Percentiles rank a stretch among this genome's conserved stretches.
Evolutionary conservation across 2,888 invertebrate species (phyloP).

Genomic region (Julus scanicus): DNA sequence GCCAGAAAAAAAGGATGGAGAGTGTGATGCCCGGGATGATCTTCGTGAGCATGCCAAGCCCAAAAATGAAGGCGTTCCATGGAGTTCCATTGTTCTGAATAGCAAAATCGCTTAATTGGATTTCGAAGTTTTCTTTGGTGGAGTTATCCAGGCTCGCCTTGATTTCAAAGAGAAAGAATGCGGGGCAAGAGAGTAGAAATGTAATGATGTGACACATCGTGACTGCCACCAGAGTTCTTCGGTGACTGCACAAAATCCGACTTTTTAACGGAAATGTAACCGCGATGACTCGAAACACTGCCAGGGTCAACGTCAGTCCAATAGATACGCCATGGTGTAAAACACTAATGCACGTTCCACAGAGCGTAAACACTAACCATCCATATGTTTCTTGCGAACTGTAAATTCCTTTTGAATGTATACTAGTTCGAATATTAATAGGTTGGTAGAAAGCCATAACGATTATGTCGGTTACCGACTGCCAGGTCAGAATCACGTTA

Average conservation of each 20-base stretch:
- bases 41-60: background rate
- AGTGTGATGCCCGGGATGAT: background rate
- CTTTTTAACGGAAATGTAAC: background rate
- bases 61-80: background rate
- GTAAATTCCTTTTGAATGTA: background rate
- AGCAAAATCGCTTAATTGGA: background rate
- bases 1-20: background rate
- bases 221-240: background rate
- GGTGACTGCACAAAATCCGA: background rate
- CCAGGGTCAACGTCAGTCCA: background rate
- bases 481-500: constrained; percentile 60
- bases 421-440: background rate
- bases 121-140: background rate
- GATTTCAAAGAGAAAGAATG: background rate
- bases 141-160: background rate
- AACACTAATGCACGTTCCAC: background rate
- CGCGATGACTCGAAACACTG: background rate
- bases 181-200: background rate
- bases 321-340: background rate
- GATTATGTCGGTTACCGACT: constrained; percentile 90
- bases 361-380: background rate
- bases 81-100: no score
- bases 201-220: background rate
- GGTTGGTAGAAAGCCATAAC: constrained; percentile 93
- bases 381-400: background rate